Percentiles rank a stretch among this genome's conserved stretches.
phyloP scores from a whole-genome alignment of 2,888 invertebrate species.

The Tetragnatha montana region DNA sequence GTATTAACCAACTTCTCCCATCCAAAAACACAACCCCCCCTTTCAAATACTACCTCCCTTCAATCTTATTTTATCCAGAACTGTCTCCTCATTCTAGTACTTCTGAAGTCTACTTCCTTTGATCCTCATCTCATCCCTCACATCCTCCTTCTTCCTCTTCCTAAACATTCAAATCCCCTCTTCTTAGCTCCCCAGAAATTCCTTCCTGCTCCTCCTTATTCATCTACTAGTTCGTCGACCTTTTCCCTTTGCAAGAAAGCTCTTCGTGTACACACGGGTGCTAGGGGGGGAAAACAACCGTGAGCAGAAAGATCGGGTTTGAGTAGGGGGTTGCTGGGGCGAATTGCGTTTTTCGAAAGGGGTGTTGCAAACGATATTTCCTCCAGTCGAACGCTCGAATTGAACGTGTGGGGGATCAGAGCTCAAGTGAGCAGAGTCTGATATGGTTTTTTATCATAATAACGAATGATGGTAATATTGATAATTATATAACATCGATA shows the following conservation, averaged over 20 bases:
- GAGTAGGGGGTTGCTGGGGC: not conserved
- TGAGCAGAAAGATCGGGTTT: conserved; percentile 29
- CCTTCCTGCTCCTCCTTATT: conserved; percentile 30
- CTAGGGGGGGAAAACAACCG: not conserved
- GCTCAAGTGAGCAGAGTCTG: no score
- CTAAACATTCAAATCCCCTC: conserved; percentile 20
- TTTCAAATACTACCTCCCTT: no score
- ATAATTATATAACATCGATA: no score
- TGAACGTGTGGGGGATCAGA: not conserved
- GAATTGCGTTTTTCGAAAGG: conserved; percentile 24
- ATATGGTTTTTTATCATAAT: no score
- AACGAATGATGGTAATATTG: no score
- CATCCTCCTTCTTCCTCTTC: not conserved
- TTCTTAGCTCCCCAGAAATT: not conserved
- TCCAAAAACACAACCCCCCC: no score
- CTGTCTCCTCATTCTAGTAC: no score
- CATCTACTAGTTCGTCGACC: conserved; percentile 1
- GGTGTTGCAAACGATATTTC: conserved; percentile 42
- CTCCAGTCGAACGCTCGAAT: conserved; percentile 39
- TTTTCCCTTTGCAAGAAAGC: conserved; percentile 24
- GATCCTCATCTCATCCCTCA: not conserved
- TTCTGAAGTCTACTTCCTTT: not conserved
- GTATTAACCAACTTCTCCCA: no score
- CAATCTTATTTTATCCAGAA: no score
- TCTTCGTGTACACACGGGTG: conserved; percentile 26